Conservation (phyloP, 2,113 vertebrate genomes). For the Tursiops truncatus region DNA sequence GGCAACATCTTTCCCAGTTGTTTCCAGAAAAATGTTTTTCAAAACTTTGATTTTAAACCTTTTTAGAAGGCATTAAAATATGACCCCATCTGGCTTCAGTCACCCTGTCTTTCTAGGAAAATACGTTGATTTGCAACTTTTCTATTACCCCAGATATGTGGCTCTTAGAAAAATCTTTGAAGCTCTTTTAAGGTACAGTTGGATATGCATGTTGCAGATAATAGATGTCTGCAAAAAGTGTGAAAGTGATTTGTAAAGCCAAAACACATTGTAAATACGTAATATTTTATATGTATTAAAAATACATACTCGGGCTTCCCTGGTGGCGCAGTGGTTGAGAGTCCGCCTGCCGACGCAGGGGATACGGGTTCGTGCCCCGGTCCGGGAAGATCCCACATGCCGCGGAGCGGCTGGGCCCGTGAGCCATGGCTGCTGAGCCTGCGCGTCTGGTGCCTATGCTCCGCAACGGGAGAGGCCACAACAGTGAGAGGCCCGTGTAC, state of each 20-base stretch:
- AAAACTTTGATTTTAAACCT: neutral
- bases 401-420: too few relatives aligned
- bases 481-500: too few relatives aligned
- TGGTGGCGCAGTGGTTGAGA: too few relatives aligned
- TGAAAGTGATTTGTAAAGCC: neutral
- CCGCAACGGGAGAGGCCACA: too few relatives aligned
- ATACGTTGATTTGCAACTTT: neutral
- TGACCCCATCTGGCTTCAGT: neutral
- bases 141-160: neutral
- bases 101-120: conserved; percentile 28
- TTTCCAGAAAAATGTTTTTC: neutral
- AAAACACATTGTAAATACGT: neutral
- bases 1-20: neutral
- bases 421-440: too few relatives aligned
- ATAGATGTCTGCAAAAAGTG: neutral
- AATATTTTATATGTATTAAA: neutral
- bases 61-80: neutral
- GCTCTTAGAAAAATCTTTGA: neutral
- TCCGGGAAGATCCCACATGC: too few relatives aligned
- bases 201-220: neutral
- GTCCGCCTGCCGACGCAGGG: too few relatives aligned
- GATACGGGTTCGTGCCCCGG: too few relatives aligned
- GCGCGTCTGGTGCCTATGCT: too few relatives aligned
- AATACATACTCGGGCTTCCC: neutral
- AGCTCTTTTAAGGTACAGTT: neutral